These are phyloP conservation scores for Tigriopus californicus DNA, from an alignment of 2,888 invertebrate species.

Conservation along the genomic window DNA sequence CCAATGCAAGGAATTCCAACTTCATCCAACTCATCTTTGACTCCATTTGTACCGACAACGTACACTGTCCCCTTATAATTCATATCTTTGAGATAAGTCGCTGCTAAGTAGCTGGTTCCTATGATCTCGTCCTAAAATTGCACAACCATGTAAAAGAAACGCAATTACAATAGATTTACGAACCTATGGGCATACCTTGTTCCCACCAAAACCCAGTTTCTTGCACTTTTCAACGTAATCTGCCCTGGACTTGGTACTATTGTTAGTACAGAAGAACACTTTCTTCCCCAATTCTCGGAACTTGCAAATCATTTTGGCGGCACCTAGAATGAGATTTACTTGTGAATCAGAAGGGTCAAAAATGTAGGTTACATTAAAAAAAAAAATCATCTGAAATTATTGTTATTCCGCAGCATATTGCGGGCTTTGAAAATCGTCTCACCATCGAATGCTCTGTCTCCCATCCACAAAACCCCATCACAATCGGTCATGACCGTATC, in stretches of 20 bases:
- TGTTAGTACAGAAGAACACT: constrained; percentile 74
- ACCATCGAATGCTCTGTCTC: constrained; percentile 28
- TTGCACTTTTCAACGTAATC: constrained; percentile 57
- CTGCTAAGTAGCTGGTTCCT: constrained; percentile 56
- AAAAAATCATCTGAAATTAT: too few species aligned
- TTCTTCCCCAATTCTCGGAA: constrained; percentile 52
- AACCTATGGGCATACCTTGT: constrained; percentile 14
- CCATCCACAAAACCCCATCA: constrained; percentile 68
- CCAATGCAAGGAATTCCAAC: constrained; percentile 54
- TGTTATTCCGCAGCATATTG: too few species aligned
- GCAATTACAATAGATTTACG: background rate
- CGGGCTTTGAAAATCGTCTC: too few species aligned
- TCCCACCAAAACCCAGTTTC: constrained; percentile 47
- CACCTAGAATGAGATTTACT: constrained; percentile 40
- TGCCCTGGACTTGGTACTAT: constrained; percentile 61
- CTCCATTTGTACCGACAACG: constrained; percentile 57
- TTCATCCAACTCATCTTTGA: constrained; percentile 60
- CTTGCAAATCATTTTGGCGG: constrained; percentile 46
- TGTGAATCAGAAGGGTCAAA: too few species aligned
- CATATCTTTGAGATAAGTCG: constrained; percentile 51
- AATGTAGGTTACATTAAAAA: too few species aligned
- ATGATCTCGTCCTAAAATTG: constrained; percentile 50
- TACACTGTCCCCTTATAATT: constrained; percentile 61
- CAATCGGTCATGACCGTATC: constrained; percentile 68
- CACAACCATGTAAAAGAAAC: background rate